phyloP scores from a whole-genome alignment of 2,888 invertebrate species.

The Candidula unifasciata region DNA sequence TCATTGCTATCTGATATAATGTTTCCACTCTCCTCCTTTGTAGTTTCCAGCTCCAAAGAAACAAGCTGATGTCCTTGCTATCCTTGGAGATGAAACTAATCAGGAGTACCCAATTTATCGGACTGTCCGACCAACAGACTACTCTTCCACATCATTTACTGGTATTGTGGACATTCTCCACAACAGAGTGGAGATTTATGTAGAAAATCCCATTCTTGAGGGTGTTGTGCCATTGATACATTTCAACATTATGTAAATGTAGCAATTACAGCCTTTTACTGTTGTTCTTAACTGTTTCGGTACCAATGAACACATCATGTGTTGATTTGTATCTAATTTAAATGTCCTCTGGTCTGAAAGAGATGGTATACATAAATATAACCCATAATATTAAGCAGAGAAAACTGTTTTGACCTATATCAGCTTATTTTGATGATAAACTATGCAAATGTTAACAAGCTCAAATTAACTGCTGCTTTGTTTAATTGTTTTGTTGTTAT shows the following conservation, averaged over 20 bases:
- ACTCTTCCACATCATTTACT: conserved; percentile 56
- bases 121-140: conserved; percentile 53
- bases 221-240: conserved; percentile 34
- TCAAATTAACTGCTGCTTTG: too few species aligned
- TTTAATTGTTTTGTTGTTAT: too few species aligned
- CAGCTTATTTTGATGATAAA: too few species aligned
- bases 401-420: too few species aligned
- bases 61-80: conserved; percentile 49
- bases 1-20: too few species aligned
- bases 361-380: too few species aligned
- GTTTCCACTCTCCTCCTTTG: background rate
- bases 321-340: too few species aligned
- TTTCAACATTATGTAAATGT: conserved; percentile 27
- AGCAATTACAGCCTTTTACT: background rate
- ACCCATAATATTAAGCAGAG: too few species aligned
- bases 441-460: too few species aligned
- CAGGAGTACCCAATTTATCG: conserved; percentile 59
- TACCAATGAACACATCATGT: too few species aligned
- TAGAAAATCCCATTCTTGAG: conserved; percentile 45
- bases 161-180: conserved; percentile 57
- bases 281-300: too few species aligned
- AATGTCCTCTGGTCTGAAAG: too few species aligned
- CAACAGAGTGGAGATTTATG: conserved; percentile 56
- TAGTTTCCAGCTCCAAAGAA: conserved; percentile 53
- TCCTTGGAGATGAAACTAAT: conserved; percentile 59